phyloP scores from a whole-genome alignment of 2,797 vertebrate genomes.

The Tragopan temminckii region DNA sequence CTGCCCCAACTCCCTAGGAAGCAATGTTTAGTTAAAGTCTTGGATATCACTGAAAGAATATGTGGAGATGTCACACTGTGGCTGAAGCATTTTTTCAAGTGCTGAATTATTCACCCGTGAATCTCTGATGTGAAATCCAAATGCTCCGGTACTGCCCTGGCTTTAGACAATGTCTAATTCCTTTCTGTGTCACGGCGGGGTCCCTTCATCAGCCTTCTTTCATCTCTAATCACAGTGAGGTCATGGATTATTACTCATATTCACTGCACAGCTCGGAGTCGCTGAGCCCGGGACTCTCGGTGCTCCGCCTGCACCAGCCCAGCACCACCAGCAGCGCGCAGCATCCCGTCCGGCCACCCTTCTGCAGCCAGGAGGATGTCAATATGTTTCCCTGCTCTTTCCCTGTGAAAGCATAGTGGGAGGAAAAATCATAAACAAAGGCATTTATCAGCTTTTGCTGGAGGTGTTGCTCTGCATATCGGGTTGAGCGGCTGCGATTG shows the following conservation, averaged over 20 bases:
- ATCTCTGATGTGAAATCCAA: constrained; percentile 70
- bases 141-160: constrained; percentile 46
- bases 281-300: background rate
- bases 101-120: constrained; percentile 70
- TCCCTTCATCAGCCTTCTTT: constrained; percentile 66
- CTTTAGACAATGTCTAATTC: constrained; percentile 74
- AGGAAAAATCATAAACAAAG: background rate
- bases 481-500: background rate
- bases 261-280: constrained; percentile 52
- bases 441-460: constrained; percentile 57
- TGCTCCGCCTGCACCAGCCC: background rate
- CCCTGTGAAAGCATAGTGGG: accelerated
- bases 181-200: constrained; percentile 55
- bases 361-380: background rate
- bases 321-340: background rate
- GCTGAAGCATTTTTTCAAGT: constrained; percentile 55
- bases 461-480: constrained; percentile 51
- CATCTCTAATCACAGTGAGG: constrained; percentile 60
- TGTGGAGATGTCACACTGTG: constrained; percentile 66
- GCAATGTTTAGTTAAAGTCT: constrained; percentile 71
- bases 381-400: background rate
- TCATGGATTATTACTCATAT: constrained; percentile 65
- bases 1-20: constrained; percentile 67
- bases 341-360: background rate
- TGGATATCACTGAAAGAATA: constrained; percentile 66